phyloP scores from a whole-genome alignment of 2,113 vertebrate species.

The Ammodytes marinus region DNA sequence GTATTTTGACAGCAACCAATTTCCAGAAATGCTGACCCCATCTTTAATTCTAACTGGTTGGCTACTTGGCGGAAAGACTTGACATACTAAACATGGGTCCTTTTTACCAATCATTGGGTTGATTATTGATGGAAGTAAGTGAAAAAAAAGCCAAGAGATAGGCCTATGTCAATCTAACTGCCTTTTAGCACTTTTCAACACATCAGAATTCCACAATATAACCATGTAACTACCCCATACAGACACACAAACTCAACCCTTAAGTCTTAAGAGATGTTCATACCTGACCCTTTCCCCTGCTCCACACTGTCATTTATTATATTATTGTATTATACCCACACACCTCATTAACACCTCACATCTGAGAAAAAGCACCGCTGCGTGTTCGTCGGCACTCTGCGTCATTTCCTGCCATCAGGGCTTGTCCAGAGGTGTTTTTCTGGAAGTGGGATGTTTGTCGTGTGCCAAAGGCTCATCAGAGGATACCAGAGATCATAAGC shows the following conservation, averaged over 20 bases:
- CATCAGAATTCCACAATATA: neutral
- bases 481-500: constrained; percentile 67
- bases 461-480: constrained; percentile 68
- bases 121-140: too few species aligned
- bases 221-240: neutral
- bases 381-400: constrained; percentile 54
- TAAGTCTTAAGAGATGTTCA: neutral
- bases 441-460: constrained; percentile 64
- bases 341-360: constrained; percentile 48
- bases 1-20: neutral
- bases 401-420: constrained; percentile 71
- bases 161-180: neutral
- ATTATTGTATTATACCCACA: neutral
- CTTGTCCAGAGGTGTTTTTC: constrained; percentile 70
- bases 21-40: too few species aligned
- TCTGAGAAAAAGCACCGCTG: constrained; percentile 30
- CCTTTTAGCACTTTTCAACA: constrained; percentile 1
- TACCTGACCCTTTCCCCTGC: neutral
- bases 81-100: too few species aligned
- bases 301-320: neutral
- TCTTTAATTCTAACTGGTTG: too few species aligned
- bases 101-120: too few species aligned
- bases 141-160: neutral
- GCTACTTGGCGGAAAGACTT: too few species aligned
- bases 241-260: neutral